Evolutionary conservation across 2,797 vertebrate genomes (phyloP).

Genomic region (Babyrousa celebensis): DNA sequence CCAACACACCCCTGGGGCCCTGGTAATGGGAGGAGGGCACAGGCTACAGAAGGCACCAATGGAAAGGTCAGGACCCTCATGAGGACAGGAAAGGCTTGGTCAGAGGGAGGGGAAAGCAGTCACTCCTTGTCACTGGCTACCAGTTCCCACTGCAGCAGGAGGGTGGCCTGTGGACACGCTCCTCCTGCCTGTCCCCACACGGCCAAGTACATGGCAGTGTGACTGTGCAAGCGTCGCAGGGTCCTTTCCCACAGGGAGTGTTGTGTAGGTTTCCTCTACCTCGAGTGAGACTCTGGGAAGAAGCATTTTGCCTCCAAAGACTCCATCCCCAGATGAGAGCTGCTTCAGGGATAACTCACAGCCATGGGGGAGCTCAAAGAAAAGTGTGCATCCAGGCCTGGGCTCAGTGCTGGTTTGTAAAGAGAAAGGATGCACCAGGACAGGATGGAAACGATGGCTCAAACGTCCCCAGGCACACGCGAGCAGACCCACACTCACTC

Average conservation of each 20-base stretch:
- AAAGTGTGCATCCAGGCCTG: background rate
- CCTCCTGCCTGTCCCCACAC: constrained; percentile 85
- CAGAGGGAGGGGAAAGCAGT: constrained; percentile 95
- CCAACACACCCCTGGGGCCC: constrained; percentile 93
- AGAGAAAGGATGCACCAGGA: background rate
- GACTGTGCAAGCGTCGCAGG: background rate
- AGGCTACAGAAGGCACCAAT: constrained; percentile 92
- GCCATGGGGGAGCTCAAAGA: background rate
- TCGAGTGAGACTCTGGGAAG: background rate
- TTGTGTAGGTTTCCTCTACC: constrained; percentile 28
- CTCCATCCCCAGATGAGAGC: background rate
- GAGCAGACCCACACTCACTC: background rate
- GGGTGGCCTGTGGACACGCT: background rate
- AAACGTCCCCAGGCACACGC: accelerated
- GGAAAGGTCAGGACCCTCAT: constrained; percentile 94
- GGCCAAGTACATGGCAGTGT: constrained; percentile 80
- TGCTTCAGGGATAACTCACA: background rate
- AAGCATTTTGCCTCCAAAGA: background rate
- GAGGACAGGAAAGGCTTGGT: constrained; percentile 92
- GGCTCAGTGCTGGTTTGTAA: background rate
- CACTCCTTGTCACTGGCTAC: constrained; percentile 94
- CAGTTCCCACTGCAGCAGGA: constrained; percentile 88
- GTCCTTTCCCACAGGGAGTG: background rate
- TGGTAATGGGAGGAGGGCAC: constrained; percentile 58
- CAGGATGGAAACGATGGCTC: background rate